Evolutionary conservation across 2,888 invertebrate genomes (phyloP).

Genomic region (Seira ritae): DNA sequence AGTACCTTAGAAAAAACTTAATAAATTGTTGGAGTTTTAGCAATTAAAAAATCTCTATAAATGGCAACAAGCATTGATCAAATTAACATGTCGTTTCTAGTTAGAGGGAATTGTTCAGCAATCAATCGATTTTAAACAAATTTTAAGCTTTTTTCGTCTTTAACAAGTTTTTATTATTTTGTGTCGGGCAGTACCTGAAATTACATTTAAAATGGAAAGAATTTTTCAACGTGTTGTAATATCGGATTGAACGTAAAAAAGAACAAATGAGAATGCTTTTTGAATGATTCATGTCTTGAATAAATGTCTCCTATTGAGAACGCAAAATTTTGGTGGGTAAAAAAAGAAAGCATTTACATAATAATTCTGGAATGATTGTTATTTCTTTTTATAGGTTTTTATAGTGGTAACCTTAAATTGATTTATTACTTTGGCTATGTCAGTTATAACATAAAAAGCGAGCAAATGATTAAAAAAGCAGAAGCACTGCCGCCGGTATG

Average conservation of each 20-base stretch:
- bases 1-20: conserved; percentile 10
- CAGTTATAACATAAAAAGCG: too few species aligned
- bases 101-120: background rate
- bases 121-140: conserved; percentile 51
- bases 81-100: background rate
- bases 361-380: conserved; percentile 12
- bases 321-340: background rate
- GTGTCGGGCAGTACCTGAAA: conserved; percentile 65
- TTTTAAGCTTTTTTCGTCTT: conserved; percentile 37
- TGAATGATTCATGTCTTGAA: conserved; percentile 33
- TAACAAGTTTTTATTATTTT: conserved; percentile 26
- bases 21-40: background rate
- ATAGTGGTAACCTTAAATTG: too few species aligned
- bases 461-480: conserved; percentile 11
- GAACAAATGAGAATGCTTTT: conserved; percentile 26
- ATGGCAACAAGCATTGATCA: background rate
- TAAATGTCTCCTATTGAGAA: background rate
- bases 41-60: background rate
- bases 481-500: conserved; percentile 59
- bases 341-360: conserved; percentile 12
- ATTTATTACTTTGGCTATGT: too few species aligned
- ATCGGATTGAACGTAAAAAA: conserved; percentile 33
- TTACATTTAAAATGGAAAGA: conserved; percentile 42
- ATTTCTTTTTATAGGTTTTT: too few species aligned
- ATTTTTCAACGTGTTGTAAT: conserved; percentile 31